phyloP scores from a whole-genome alignment of 2,888 invertebrate species.

The Cerceris rybyensis region DNA sequence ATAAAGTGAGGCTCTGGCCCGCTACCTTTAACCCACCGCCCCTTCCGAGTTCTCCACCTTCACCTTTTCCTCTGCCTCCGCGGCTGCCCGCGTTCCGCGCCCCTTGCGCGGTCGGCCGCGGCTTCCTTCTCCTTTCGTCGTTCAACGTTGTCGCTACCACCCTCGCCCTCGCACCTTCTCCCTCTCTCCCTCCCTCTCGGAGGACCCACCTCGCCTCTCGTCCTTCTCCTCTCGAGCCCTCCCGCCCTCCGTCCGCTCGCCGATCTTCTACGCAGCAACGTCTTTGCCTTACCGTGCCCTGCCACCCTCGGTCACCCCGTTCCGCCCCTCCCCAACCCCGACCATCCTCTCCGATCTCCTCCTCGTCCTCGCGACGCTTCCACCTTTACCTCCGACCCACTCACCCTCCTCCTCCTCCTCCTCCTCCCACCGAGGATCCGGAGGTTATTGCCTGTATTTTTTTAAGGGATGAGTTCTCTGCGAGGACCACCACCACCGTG shows the following conservation, averaged over 20 bases:
- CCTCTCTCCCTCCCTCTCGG: slow-evolving; percentile 14
- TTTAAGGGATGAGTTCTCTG: slow-evolving; percentile 73
- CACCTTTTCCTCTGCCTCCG: slow-evolving; percentile 68
- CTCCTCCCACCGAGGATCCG: slow-evolving; percentile 64
- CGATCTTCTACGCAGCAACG: slow-evolving; percentile 63
- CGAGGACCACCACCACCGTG: slow-evolving; percentile 54
- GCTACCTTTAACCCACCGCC: slow-evolving; percentile 80
- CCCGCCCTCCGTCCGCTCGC: slow-evolving; percentile 31
- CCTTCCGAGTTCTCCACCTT: slow-evolving; percentile 68
- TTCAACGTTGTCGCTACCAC: slow-evolving; percentile 53
- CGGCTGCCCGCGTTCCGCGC: slow-evolving; percentile 37
- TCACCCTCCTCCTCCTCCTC: slow-evolving; percentile 5
- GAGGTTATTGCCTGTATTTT: slow-evolving; percentile 80
- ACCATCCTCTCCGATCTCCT: slow-evolving; percentile 68
- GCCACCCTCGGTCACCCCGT: slow-evolving; percentile 32
- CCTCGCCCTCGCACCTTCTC: slow-evolving; percentile 21
- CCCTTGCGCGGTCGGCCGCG: slow-evolving; percentile 45
- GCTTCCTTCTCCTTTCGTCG: slow-evolving; percentile 61
- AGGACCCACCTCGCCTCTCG: slow-evolving; percentile 25
- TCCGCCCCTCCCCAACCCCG: background rate
- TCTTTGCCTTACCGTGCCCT: slow-evolving; percentile 55
- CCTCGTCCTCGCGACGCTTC: slow-evolving; percentile 60
- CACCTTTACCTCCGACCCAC: slow-evolving; percentile 60
- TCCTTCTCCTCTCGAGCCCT: slow-evolving; percentile 26
- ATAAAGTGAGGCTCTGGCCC: slow-evolving; percentile 81